A percentile compares a stretch with the other conserved stretches of the same genome.
Conservation (phyloP, 2,113 vertebrate species). For the Sitta europaea region DNA sequence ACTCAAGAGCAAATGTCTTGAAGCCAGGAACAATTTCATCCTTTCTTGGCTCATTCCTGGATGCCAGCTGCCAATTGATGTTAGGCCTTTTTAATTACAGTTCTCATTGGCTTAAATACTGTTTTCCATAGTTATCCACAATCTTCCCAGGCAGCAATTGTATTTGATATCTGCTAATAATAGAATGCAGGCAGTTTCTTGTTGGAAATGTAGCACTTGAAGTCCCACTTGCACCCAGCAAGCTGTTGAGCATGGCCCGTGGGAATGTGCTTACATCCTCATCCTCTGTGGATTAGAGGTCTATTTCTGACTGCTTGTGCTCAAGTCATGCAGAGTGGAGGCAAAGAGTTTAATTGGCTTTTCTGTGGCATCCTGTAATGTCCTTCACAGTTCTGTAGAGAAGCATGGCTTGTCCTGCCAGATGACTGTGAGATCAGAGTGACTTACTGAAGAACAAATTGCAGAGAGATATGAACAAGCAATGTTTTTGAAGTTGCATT, state of each 20-base stretch:
- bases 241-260: not conserved
- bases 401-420: not conserved
- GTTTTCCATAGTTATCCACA: not conserved
- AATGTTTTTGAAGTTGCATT: not conserved
- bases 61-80: not conserved
- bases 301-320: not conserved
- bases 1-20: not conserved
- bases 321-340: not conserved
- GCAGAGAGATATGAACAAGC: not conserved
- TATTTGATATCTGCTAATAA: not conserved
- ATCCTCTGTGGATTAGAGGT: not conserved
- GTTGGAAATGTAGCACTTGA: not conserved
- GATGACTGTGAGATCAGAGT: fast-evolving
- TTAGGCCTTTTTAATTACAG: not conserved
- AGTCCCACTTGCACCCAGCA: not conserved
- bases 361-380: not conserved
- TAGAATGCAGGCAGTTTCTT: not conserved
- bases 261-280: not conserved
- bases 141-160: not conserved
- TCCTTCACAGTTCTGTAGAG: not conserved
- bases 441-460: not conserved
- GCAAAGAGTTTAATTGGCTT: not conserved
- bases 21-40: not conserved
- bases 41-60: not conserved
- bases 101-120: not conserved